Base-by-base conservation (phyloP, 2,888 invertebrate species). In the Orthosia cruda region DNA sequence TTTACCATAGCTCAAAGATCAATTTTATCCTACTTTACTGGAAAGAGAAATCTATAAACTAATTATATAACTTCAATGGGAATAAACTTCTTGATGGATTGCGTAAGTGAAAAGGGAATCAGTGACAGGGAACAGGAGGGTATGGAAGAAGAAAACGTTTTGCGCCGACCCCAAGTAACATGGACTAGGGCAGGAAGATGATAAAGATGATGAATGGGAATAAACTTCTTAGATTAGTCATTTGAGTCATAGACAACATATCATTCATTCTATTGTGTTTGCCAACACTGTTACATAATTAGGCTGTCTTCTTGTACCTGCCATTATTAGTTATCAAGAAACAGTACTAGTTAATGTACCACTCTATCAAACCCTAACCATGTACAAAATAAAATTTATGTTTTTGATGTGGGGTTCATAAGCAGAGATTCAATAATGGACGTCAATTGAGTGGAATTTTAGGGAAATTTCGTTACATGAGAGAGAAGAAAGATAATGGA, bases 241-340 rank as follows among this genome's bases (percentile, higher is more conserved):
- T 66, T 62, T 23, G 45, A 79, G 55, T 55, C 52, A 49, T 49
- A 59, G 18, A 23, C 66, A 71, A 63, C 26, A 64, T 64, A 72
- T 26, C 32, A 74, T 54, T 18, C n/a, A 59, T 50, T 49, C 40
- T 66, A 71, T 69, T 62, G 57, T 47, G 20, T 23, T 65, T 55
- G 61, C 40, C 69, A 67, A 67, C 45, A 64, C 23, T 45, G 71
- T 74, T 80, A 72, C 58, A 58, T 70, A 72, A 68, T 64, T 68
- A 63, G n/a, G 58, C 55, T 57, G 55, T 52, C n/a, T 54, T 55
- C 32, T 49, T 40, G 18, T 20, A 45, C 26, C 18, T 26, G 49
- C 50, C 52, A 52, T 58, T 26, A 63, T 23, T 52, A 18, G 26
- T 18, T 23, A 65, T 23, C 32, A 65, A 55, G n/a, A 20, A 15